Conservation (phyloP, 2,888 invertebrate genomes). For the Andrena camellia region DNA sequence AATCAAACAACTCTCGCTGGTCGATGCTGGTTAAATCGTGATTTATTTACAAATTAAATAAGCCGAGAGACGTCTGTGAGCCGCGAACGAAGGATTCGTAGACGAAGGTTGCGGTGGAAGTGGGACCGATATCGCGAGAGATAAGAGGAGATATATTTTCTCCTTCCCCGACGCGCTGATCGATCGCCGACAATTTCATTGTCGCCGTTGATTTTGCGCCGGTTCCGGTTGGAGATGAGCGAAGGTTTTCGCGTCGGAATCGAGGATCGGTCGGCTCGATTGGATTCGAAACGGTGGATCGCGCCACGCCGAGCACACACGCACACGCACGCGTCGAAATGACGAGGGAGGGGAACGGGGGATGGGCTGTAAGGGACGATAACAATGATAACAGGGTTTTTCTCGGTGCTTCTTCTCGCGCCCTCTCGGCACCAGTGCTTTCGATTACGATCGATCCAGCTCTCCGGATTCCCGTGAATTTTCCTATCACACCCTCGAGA, state of each 20-base stretch:
- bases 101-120: background rate
- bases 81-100: background rate
- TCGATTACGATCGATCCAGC: background rate
- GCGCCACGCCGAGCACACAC: conserved; percentile 46
- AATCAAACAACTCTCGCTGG: conserved; percentile 10
- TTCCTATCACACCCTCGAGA: background rate
- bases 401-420: conserved; percentile 28
- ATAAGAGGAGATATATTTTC: too few species aligned
- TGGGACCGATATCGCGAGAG: background rate
- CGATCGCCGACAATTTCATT: background rate
- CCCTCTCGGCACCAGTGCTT: background rate
- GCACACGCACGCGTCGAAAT: conserved; percentile 52
- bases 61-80: conserved; percentile 4
- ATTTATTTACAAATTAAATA: conserved; percentile 57
- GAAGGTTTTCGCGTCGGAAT: too few species aligned
- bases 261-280: conserved; percentile 19
- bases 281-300: conserved; percentile 14
- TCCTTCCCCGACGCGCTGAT: background rate
- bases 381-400: conserved; percentile 45
- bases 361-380: conserved; percentile 16
- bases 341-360: background rate
- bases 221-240: background rate
- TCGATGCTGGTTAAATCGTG: conserved; percentile 12
- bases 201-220: background rate
- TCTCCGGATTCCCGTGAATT: background rate